A percentile compares a stretch with the other conserved stretches of the same genome.
phyloP scores from a whole-genome alignment of 1,140 invertebrate genomes.

The Pantala flavescens region DNA sequence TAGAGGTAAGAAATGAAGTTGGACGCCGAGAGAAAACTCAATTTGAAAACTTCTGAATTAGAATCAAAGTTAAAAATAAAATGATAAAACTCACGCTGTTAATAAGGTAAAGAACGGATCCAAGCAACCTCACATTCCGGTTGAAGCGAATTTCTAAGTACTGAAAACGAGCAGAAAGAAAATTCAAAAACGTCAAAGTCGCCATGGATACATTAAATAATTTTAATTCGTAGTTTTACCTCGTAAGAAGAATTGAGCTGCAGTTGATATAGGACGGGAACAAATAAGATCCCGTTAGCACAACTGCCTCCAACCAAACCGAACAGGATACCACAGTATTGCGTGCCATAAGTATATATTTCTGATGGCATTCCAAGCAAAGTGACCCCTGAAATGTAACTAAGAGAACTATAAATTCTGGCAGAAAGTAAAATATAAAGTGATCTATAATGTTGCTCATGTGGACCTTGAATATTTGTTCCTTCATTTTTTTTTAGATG shows the following conservation, averaged over 20 bases:
- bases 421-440: too few species aligned
- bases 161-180: constrained; percentile 25
- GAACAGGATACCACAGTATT: not conserved
- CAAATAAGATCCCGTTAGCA: constrained; percentile 28
- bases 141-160: constrained; percentile 37
- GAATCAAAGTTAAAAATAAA: too few species aligned
- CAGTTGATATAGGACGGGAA: not conserved
- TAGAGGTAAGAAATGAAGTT: too few species aligned
- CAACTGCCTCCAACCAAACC: not conserved
- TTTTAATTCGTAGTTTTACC: constrained; percentile 38
- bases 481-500: too few species aligned
- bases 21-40: too few species aligned
- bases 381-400: constrained; percentile 18
- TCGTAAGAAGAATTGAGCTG: constrained; percentile 69
- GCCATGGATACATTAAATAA: too few species aligned
- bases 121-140: constrained; percentile 27
- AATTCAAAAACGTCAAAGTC: too few species aligned
- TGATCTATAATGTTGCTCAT: too few species aligned
- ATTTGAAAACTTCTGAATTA: too few species aligned
- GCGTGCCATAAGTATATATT: constrained; percentile 14
- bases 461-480: too few species aligned
- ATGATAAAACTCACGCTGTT: too few species aligned
- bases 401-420: not conserved
- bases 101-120: constrained; percentile 28
- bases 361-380: constrained; percentile 19